Conservation (phyloP, 2,113 vertebrate species). For the Alexandromys fortis region DNA sequence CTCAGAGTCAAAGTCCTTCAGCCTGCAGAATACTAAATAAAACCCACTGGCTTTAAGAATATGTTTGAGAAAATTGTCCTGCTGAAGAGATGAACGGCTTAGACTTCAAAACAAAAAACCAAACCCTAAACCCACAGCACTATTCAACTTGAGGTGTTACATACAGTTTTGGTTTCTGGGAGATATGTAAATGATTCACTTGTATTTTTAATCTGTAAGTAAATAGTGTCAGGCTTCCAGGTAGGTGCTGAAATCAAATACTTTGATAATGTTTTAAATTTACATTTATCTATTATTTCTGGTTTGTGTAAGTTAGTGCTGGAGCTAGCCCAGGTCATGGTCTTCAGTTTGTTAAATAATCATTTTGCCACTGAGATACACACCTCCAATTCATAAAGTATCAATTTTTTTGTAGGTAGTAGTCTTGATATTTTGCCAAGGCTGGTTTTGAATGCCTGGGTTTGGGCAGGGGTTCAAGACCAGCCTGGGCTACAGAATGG, state of each 20-base stretch:
- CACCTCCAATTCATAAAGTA: not conserved
- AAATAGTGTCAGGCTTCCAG: constrained; percentile 57
- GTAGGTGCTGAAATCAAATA: constrained; percentile 16
- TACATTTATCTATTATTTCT: not conserved
- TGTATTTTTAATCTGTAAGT: constrained; percentile 67
- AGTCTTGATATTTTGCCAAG: not conserved
- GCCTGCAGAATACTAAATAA: constrained; percentile 34
- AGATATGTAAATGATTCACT: constrained; percentile 37
- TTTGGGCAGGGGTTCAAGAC: not conserved
- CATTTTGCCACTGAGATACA: not conserved
- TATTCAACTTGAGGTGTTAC: constrained; percentile 54
- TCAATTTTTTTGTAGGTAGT: not conserved
- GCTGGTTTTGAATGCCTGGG: not conserved
- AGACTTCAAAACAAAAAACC: constrained; percentile 4
- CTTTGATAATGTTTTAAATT: constrained; percentile 2
- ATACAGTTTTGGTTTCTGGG: constrained; percentile 54
- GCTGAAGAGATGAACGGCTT: constrained; percentile 49
- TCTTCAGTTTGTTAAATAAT: not conserved
- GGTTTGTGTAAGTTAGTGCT: not conserved
- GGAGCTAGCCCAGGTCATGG: not conserved
- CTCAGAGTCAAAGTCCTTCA: constrained; percentile 33
- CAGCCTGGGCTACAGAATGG: not conserved
- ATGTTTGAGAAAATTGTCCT: constrained; percentile 60
- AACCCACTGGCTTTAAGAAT: constrained; percentile 21
- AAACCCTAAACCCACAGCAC: not conserved